Conservation (phyloP, 2,888 invertebrate genomes). For the Stramonita haemastoma region DNA sequence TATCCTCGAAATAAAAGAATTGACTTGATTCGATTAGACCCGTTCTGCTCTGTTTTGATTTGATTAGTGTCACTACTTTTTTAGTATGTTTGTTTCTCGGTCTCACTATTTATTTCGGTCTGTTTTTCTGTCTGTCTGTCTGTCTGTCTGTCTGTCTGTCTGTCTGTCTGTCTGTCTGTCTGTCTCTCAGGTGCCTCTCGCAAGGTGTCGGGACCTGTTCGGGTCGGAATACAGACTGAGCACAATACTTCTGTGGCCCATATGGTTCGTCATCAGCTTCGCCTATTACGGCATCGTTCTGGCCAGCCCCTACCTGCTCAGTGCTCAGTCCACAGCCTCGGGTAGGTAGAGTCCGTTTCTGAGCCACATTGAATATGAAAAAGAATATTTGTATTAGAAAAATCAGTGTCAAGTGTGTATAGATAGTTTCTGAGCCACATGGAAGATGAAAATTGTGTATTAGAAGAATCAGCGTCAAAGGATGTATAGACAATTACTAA, state of each 20-base stretch:
- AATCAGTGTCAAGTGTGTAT: too few species aligned
- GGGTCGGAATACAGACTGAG: conserved; percentile 64
- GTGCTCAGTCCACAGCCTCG: conserved; percentile 91
- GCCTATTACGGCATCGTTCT: conserved; percentile 76
- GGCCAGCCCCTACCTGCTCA: conserved; percentile 84
- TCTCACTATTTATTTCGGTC: background rate
- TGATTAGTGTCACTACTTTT: too few species aligned
- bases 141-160: conserved; percentile 2
- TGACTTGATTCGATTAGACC: too few species aligned
- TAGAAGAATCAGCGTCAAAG: too few species aligned
- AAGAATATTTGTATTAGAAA: too few species aligned
- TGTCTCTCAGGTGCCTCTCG: conserved; percentile 52
- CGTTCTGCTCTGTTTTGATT: too few species aligned
- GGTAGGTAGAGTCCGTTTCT: conserved; percentile 83
- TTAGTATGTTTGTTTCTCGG: too few species aligned
- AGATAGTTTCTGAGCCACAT: too few species aligned
- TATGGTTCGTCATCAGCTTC: conserved; percentile 75
- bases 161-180: conserved; percentile 19
- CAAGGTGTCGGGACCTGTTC: conserved; percentile 67
- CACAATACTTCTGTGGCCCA: conserved; percentile 68
- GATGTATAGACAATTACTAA: too few species aligned
- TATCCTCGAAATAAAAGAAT: too few species aligned
- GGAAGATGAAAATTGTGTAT: too few species aligned
- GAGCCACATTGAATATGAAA: too few species aligned
- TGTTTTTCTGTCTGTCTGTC: background rate